phyloP scores from a whole-genome alignment of 2,113 vertebrate species.

The Leucopsar rothschildi region DNA sequence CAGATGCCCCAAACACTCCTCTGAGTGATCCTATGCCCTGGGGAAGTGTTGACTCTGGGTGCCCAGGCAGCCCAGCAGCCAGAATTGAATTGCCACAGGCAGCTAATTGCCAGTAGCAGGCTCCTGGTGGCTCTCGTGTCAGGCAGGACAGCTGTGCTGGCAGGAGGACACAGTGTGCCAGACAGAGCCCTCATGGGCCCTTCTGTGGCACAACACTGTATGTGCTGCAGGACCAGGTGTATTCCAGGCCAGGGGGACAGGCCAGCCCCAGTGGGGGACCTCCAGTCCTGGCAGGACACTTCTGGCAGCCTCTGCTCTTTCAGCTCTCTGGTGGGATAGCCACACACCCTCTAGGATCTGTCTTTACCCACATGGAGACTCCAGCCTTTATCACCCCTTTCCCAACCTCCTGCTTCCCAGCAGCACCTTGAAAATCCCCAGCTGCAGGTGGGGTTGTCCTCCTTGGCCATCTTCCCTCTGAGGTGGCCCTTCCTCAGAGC shows the following conservation, averaged over 20 bases:
- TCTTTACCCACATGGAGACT: not conserved
- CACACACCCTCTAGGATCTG: not conserved
- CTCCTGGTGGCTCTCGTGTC: not conserved
- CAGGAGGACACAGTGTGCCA: not conserved
- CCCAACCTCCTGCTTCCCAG: not conserved
- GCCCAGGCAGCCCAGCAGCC: not conserved
- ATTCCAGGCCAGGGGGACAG: not conserved
- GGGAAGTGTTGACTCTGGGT: rapidly evolving
- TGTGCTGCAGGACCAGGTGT: not conserved
- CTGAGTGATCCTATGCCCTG: not conserved
- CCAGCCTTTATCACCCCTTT: not conserved
- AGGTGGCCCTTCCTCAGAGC: not conserved
- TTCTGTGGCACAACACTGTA: rapidly evolving
- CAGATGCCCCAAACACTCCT: not conserved
- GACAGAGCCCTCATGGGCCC: not conserved
- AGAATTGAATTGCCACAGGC: not conserved
- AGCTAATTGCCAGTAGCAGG: rapidly evolving
- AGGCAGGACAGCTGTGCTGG: not conserved
- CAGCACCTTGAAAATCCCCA: not conserved
- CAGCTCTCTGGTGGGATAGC: not conserved
- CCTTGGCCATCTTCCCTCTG: not conserved
- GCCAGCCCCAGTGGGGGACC: not conserved
- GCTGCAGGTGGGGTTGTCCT: not conserved
- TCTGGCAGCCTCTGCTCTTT: not conserved
- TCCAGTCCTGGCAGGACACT: not conserved